Percentiles rank a stretch among this genome's conserved stretches.
Conservation (phyloP, 1,140 invertebrate species). For the Harlomillsia oculata region DNA sequence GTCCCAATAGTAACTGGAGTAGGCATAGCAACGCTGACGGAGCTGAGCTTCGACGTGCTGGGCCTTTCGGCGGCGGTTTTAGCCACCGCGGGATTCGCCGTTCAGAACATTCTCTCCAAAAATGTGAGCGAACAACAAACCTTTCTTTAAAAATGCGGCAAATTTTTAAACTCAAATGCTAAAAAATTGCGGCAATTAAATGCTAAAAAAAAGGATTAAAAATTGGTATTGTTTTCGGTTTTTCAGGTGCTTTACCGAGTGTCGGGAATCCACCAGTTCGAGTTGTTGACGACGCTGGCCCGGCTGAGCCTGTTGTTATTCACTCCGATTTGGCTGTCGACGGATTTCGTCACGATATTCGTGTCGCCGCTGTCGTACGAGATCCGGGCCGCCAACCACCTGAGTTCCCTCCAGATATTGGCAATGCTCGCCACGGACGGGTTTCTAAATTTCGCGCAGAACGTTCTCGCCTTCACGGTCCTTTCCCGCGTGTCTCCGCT, state of each 20-base stretch:
- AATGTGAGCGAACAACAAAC: no score
- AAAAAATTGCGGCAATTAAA: no score
- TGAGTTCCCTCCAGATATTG: slow-evolving; percentile 18
- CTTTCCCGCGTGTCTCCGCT: slow-evolving; percentile 79
- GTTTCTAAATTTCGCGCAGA: slow-evolving; percentile 84
- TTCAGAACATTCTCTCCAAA: slow-evolving; percentile 93
- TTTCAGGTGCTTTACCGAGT: no score
- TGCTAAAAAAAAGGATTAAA: no score
- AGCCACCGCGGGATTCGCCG: slow-evolving; percentile 80
- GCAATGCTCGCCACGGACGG: slow-evolving; percentile 69
- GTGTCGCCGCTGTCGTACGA: background rate
- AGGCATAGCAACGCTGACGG: slow-evolving; percentile 74
- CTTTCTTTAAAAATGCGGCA: no score
- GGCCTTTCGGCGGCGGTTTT: slow-evolving; percentile 82
- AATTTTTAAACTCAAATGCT: no score
- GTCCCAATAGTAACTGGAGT: slow-evolving; percentile 87
- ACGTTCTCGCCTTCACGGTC: slow-evolving; percentile 87
- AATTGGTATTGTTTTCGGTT: no score
- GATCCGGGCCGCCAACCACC: no score
- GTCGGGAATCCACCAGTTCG: no score
- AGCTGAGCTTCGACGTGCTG: slow-evolving; percentile 55
- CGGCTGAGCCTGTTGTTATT: slow-evolving; percentile 72
- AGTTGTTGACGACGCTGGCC: slow-evolving; percentile 69
- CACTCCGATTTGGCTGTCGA: slow-evolving; percentile 66
- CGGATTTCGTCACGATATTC: background rate